Percentiles rank a stretch among this genome's conserved stretches.
These are phyloP conservation scores for Chloroceryle aenea DNA, from an alignment of 2,113 vertebrate species.

Conservation along the genomic window DNA sequence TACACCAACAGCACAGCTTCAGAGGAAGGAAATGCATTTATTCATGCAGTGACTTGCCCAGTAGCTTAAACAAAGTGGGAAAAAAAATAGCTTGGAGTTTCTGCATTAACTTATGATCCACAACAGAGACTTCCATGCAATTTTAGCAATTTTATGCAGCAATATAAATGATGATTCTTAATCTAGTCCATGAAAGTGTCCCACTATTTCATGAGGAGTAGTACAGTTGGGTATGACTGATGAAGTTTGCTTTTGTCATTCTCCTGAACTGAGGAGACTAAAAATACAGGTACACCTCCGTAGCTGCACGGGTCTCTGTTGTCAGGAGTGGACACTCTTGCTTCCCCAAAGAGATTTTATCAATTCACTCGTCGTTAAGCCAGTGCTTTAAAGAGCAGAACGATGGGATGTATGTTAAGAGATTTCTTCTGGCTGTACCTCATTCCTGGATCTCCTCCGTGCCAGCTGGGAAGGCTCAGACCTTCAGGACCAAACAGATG, in stretches of 20 bases:
- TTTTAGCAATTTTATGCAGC: conserved; percentile 20
- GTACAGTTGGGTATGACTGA: background rate
- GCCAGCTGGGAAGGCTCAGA: background rate
- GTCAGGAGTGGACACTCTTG: rapidly evolving
- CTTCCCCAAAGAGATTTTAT: background rate
- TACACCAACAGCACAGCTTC: conserved; percentile 55
- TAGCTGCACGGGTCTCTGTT: rapidly evolving
- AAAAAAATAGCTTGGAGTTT: conserved; percentile 19
- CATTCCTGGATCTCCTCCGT: background rate
- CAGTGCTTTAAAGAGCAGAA: background rate
- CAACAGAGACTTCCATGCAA: background rate
- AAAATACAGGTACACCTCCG: conserved; percentile 4
- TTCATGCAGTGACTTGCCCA: conserved; percentile 34
- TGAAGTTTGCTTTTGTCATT: conserved; percentile 3
- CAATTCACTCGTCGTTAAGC: background rate
- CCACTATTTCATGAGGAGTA: conserved; percentile 18
- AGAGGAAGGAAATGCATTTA: conserved; percentile 59
- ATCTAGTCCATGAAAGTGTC: conserved; percentile 14
- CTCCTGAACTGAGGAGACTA: background rate
- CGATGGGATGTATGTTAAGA: background rate
- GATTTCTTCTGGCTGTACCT: background rate
- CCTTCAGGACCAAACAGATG: background rate
- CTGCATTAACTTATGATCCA: conserved; percentile 11
- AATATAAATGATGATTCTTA: conserved; percentile 27
- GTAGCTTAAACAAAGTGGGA: conserved; percentile 32